phyloP scores from a whole-genome alignment of 2,888 invertebrate genomes.

The Heliconius aoede region DNA sequence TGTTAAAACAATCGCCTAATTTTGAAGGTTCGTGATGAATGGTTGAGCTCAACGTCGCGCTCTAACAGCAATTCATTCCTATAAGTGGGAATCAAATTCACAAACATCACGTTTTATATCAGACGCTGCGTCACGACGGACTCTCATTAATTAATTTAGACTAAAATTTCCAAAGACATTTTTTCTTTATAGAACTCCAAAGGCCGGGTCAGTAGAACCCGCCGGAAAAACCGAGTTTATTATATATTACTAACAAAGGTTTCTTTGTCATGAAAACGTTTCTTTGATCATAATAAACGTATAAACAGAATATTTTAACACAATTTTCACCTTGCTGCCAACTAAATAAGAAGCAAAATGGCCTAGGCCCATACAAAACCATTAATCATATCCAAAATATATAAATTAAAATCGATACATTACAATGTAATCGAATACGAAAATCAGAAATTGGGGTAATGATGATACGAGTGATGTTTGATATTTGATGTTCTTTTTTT shows the following conservation, averaged over 20 bases:
- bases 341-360: background rate
- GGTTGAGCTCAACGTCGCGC: too few relatives aligned
- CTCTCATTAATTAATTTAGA: background rate
- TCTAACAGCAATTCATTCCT: too few relatives aligned
- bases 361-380: background rate
- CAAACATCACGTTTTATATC: too few relatives aligned
- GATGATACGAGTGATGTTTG: constrained; percentile 5
- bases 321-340: background rate
- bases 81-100: too few relatives aligned
- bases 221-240: background rate
- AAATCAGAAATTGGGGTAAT: constrained; percentile 15
- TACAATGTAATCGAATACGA: constrained; percentile 13
- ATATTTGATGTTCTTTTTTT: background rate
- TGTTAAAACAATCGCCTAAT: too few relatives aligned
- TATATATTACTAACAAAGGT: constrained; percentile 3
- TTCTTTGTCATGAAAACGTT: background rate
- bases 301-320: background rate
- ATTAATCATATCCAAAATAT: constrained; percentile 23
- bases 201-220: background rate
- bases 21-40: too few relatives aligned
- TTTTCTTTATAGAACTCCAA: background rate
- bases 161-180: background rate
- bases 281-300: background rate
- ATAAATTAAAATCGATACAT: constrained; percentile 27
- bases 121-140: background rate